phyloP scores from a whole-genome alignment of 2,797 vertebrate species.

The Pagetopsis macropterus region DNA sequence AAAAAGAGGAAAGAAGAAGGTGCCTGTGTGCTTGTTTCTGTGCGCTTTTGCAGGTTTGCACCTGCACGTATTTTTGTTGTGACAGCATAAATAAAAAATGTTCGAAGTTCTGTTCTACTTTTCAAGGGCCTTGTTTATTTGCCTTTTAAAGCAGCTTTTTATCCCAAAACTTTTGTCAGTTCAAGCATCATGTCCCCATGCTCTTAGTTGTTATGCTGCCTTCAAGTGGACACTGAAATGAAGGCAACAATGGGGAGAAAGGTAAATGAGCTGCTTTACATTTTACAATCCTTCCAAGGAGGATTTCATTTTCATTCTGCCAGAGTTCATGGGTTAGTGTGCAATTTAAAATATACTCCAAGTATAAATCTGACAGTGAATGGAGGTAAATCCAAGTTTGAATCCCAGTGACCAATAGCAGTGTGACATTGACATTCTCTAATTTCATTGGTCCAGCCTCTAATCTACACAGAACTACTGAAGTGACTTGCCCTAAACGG shows the following conservation, averaged over 20 bases:
- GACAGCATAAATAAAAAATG: not conserved
- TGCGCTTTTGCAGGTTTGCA: not conserved
- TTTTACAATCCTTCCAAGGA: not conserved
- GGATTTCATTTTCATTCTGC: constrained; percentile 21
- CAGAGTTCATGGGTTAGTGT: constrained; percentile 3
- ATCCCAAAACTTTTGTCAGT: not conserved
- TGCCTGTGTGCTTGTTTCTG: not conserved
- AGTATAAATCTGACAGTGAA: constrained; percentile 12
- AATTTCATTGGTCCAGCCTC: constrained; percentile 1
- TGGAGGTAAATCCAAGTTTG: not conserved
- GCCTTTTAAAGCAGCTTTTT: not conserved
- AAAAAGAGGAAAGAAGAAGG: not conserved
- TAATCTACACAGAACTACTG: not conserved
- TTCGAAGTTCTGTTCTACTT: not conserved
- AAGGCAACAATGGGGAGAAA: not conserved
- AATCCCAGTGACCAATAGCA: constrained; percentile 2
- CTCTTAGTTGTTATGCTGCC: not conserved
- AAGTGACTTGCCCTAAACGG: not conserved
- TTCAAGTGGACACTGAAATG: not conserved
- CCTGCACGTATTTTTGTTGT: not conserved
- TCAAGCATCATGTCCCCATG: not conserved
- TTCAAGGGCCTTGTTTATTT: not conserved
- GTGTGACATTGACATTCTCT: constrained; percentile 1
- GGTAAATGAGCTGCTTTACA: not conserved
- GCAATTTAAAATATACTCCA: constrained; percentile 22